Percentiles rank a stretch among this genome's conserved stretches.
phyloP scores from a whole-genome alignment of 2,888 invertebrate genomes.

The Antheraea yamamai region DNA sequence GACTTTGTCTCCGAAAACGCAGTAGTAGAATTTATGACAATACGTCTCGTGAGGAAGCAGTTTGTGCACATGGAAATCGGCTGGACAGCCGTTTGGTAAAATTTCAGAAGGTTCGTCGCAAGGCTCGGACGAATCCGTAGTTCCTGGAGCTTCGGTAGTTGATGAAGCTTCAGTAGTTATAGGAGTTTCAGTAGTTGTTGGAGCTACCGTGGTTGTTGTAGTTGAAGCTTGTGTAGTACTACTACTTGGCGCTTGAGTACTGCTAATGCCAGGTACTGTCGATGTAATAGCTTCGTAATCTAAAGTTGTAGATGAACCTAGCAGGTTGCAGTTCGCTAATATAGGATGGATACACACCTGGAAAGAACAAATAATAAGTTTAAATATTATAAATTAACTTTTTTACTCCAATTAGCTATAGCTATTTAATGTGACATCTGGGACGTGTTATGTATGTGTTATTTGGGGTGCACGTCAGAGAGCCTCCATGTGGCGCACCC shows the following conservation, averaged over 20 bases:
- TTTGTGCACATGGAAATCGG: slow-evolving; percentile 37
- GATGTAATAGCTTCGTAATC: slow-evolving; percentile 21
- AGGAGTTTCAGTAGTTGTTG: slow-evolving; percentile 22
- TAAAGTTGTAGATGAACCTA: slow-evolving; percentile 34
- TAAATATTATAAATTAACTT: not conserved
- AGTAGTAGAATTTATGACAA: slow-evolving; percentile 55
- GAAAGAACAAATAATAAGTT: slow-evolving; percentile 10
- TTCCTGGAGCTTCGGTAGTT: slow-evolving; percentile 21
- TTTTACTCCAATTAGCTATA: no score
- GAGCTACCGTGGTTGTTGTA: slow-evolving; percentile 18
- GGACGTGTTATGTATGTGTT: no score
- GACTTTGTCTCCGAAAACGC: slow-evolving; percentile 44
- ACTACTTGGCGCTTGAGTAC: slow-evolving; percentile 21
- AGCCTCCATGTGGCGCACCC: no score
- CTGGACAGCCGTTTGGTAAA: slow-evolving; percentile 51
- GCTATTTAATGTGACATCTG: no score
- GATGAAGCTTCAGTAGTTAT: slow-evolving; percentile 23
- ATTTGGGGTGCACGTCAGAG: no score
- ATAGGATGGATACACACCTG: slow-evolving; percentile 54
- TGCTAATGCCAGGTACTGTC: slow-evolving; percentile 20
- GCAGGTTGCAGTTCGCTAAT: slow-evolving; percentile 44
- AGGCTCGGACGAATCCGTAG: slow-evolving; percentile 22
- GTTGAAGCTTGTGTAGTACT: slow-evolving; percentile 26
- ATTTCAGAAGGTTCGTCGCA: slow-evolving; percentile 14
- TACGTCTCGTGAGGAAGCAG: slow-evolving; percentile 51